These are phyloP conservation scores for Diadema setosum DNA, from an alignment of 35 echinoderm and acorn worm species.

Conservation along the genomic window DNA sequence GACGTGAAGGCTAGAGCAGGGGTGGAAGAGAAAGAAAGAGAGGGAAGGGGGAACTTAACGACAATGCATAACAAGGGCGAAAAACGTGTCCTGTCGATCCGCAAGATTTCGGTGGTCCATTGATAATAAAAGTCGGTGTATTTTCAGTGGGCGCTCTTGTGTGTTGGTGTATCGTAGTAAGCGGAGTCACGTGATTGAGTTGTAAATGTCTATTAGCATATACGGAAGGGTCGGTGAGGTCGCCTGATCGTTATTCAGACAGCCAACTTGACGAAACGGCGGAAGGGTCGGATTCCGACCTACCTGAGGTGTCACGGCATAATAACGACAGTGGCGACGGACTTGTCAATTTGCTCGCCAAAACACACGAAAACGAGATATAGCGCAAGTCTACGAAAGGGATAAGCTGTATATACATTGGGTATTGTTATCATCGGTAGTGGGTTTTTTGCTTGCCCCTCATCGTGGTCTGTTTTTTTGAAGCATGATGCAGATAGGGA, in stretches of 20 bases:
- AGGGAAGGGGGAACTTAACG: too few species aligned
- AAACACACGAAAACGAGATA: too few species aligned
- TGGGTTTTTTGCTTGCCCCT: too few species aligned
- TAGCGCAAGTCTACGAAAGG: too few species aligned
- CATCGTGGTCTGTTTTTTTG: neutral
- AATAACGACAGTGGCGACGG: too few species aligned
- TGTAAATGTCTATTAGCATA: slow-evolving; percentile 26
- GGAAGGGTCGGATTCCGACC: neutral
- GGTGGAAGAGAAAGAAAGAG: too few species aligned
- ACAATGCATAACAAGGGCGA: neutral
- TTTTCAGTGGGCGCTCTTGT: neutral
- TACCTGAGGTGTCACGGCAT: too few species aligned
- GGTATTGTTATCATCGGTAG: too few species aligned
- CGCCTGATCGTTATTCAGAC: neutral
- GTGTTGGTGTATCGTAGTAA: neutral
- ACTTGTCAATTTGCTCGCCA: too few species aligned
- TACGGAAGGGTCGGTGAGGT: slow-evolving; percentile 18
- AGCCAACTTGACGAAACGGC: neutral
- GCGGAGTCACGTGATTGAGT: neutral
- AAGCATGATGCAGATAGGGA: neutral
- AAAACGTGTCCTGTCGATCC: neutral
- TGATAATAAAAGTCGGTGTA: neutral
- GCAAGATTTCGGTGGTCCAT: neutral
- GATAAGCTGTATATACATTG: too few species aligned
- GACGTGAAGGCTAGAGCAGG: too few species aligned